phyloP scores from a whole-genome alignment of 2,888 invertebrate genomes.

The Cryptus viduatorius region DNA sequence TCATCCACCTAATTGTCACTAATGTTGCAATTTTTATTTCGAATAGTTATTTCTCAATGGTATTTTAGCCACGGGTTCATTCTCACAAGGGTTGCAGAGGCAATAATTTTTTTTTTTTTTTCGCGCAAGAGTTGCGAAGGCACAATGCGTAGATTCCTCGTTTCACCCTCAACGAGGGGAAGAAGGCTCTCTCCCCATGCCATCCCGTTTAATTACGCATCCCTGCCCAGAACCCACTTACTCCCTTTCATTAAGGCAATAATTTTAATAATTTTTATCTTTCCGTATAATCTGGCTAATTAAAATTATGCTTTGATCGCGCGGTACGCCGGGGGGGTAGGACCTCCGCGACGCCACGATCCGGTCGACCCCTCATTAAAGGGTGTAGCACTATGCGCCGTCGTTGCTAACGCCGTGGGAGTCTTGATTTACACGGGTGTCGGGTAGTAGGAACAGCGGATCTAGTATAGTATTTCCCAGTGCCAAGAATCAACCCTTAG shows the following conservation, averaged over 20 bases:
- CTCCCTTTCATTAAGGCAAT: constrained; percentile 85
- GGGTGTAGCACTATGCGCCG: constrained; percentile 22
- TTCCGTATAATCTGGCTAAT: constrained; percentile 84
- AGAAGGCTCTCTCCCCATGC: constrained; percentile 66
- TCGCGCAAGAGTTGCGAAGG: constrained; percentile 47
- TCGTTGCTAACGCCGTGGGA: constrained; percentile 60
- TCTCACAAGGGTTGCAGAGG: not conserved
- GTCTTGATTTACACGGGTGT: constrained; percentile 65
- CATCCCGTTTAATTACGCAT: constrained; percentile 84
- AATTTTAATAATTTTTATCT: constrained; percentile 85
- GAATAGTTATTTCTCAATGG: not conserved
- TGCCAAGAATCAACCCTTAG: constrained; percentile 45
- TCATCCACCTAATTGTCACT: too few species aligned
- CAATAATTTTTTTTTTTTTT: not conserved
- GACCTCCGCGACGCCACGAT: constrained; percentile 74
- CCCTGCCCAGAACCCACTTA: constrained; percentile 77
- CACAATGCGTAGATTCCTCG: constrained; percentile 28
- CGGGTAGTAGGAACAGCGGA: constrained; percentile 34
- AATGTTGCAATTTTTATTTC: not conserved
- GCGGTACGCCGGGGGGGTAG: constrained; percentile 61
- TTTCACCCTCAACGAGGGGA: constrained; percentile 68
- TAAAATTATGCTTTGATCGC: constrained; percentile 85
- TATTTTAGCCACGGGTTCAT: not conserved
- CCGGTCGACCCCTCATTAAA: constrained; percentile 49
- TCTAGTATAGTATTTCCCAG: constrained; percentile 51